A percentile compares a stretch with the other conserved stretches of the same genome.
phyloP scores from a whole-genome alignment of 1,140 invertebrate species.

The Euura lappo region DNA sequence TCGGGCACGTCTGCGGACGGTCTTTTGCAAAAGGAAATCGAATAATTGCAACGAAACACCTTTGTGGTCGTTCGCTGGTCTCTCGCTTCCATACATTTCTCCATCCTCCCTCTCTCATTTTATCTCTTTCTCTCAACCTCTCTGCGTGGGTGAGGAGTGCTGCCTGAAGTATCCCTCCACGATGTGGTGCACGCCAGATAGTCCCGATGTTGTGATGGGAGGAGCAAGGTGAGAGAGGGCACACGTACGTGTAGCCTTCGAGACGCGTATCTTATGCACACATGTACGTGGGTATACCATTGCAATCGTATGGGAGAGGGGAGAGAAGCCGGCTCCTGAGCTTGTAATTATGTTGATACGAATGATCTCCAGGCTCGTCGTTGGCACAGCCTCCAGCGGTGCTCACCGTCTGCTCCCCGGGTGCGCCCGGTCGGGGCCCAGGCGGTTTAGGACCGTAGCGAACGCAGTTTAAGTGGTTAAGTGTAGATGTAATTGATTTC shows the following conservation, averaged over 20 bases:
- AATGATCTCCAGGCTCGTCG: constrained; percentile 57
- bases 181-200: neutral
- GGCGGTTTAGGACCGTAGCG: constrained; percentile 56
- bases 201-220: constrained; percentile 58
- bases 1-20: constrained; percentile 31
- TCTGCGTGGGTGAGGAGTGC: neutral
- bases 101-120: neutral
- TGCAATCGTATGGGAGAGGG: too few relatives aligned
- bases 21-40: constrained; percentile 10
- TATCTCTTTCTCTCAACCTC: neutral
- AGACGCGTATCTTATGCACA: too few relatives aligned
- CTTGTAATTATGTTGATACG: constrained; percentile 63
- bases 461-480: constrained; percentile 63
- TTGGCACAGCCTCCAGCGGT: constrained; percentile 48
- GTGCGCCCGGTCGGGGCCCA: constrained; percentile 28
- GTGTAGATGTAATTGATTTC: constrained; percentile 63
- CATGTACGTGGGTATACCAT: too few relatives aligned
- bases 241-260: neutral
- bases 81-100: neutral
- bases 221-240: constrained; percentile 58
- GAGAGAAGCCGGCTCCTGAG: constrained; percentile 56
- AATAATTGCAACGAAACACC: constrained; percentile 6
- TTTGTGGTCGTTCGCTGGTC: neutral
- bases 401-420: constrained; percentile 45
- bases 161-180: neutral